Evolutionary conservation across 2,888 invertebrate species (phyloP), one percentile per base, ranked within the genome.

Genomic region (Oligia fasciuncula): DNA sequence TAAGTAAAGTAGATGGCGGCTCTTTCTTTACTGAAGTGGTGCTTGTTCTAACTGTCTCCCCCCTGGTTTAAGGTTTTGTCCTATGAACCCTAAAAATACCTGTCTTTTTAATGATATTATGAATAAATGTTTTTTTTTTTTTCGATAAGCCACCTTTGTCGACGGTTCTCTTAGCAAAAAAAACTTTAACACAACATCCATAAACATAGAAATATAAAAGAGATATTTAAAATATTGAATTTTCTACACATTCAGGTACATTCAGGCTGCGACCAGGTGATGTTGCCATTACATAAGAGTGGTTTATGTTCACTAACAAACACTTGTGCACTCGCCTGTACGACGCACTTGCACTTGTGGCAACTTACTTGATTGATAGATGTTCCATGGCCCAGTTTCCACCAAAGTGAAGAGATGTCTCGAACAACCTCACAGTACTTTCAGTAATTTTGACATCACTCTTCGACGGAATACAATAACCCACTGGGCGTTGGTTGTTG

Each of bases 251-350:
- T 90, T 73, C 92, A 93, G 92, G 93, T 93, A 91, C 91, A 86
- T 87, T 89, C 91, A 93, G 93, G 92, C 91, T 92, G 87, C 86
- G 91, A 89, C 62, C 91, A 92, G 92, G 93, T 93, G 90, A 92
- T 81, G 88, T 86, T 80, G 67, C n/a, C 72, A 69, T 83, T 82
- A 82, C 73, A 69, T 84, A 82, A 77, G 17, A 75, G 71, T 70
- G 86, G 73, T 86, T 67, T 72, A 68, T 86, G 79, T 87, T 79
- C 78, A 84, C 83, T 90, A 85, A 87, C 66, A 14, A 62, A 57
- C 78, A 80, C 76, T 75, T 43, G 69, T 69, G 76, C 85, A 85
- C 85, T 63, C 62, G 60, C 76, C 69, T 74, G 76, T 80, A 66
- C 35, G 8, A 73, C 29, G 70, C 76, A 73, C 57, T 67, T 70